phyloP scores from a whole-genome alignment of 2,797 vertebrate species.

The Leptoclinus maculatus region DNA sequence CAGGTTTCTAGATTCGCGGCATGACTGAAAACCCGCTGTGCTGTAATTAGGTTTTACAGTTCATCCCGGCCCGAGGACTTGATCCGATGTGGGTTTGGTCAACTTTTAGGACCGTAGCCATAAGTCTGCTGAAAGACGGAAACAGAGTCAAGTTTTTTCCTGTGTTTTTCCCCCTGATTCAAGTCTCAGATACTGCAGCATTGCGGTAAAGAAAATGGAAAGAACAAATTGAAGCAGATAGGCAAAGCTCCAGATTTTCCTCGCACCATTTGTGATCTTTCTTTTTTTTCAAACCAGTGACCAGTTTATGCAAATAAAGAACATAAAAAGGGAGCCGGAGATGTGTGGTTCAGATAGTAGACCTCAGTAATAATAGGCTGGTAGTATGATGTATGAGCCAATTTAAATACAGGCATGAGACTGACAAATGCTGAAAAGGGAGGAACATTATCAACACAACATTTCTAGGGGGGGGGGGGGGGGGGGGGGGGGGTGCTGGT shows the following conservation, averaged over 20 bases:
- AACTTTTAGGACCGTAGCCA: conserved; percentile 6
- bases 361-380: conserved; percentile 63
- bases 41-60: background rate
- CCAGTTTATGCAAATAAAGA: conserved; percentile 82
- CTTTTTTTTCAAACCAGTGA: conserved; percentile 70
- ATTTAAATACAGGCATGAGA: too few relatives aligned
- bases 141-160: background rate
- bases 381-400: conserved; percentile 73
- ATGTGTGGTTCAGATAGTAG: conserved; percentile 74
- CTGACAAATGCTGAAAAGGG: too few relatives aligned
- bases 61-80: conserved; percentile 7
- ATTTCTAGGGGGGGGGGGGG: too few relatives aligned
- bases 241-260: conserved; percentile 68
- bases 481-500: too few relatives aligned
- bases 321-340: conserved; percentile 62
- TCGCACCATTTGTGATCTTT: conserved; percentile 72
- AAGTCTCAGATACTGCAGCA: conserved; percentile 24
- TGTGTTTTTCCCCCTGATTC: conserved; percentile 31
- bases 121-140: conserved; percentile 26
- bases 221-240: conserved; percentile 65
- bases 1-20: background rate
- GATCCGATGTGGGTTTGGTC: conserved; percentile 5
- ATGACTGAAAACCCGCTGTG: background rate
- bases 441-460: too few relatives aligned
- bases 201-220: conserved; percentile 46